Percentiles rank a stretch among this genome's conserved stretches.
These are phyloP conservation scores for Pristionchus exspectatus DNA, from an alignment of 2,888 invertebrate species.

Conservation along the genomic window DNA sequence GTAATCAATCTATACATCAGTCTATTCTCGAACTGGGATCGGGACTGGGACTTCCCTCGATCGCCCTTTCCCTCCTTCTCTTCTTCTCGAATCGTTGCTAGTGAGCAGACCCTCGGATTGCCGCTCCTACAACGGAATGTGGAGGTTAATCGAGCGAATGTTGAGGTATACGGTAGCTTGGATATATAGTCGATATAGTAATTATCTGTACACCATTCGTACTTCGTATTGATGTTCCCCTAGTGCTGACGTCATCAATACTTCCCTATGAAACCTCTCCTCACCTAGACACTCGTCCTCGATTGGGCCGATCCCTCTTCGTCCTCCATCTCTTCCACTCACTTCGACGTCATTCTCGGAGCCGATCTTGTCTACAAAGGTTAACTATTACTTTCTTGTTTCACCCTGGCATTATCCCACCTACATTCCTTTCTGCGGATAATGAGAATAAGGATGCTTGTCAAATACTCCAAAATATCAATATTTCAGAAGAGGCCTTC, in stretches of 20 bases:
- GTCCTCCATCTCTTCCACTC: conserved; percentile 17
- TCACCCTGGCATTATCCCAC: neutral
- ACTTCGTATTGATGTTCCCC: neutral
- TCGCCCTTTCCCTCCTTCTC: conserved; percentile 49
- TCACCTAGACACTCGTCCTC: neutral
- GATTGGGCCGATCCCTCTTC: conserved; percentile 39
- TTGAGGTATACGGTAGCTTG: conserved; percentile 37
- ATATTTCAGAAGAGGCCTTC: conserved; percentile 78
- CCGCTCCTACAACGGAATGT: conserved; percentile 48
- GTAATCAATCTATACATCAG: conserved; percentile 1
- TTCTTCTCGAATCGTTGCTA: conserved; percentile 48
- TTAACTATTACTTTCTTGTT: neutral
- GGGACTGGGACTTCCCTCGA: conserved; percentile 55
- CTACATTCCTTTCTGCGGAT: no score
- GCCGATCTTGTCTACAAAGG: conserved; percentile 79
- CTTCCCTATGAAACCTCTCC: neutral
- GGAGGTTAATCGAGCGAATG: neutral
- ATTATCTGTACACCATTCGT: no score
- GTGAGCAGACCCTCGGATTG: conserved; percentile 40
- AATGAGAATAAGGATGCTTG: neutral
- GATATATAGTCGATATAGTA: neutral
- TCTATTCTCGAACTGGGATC: conserved; percentile 40
- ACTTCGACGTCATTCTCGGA: conserved; percentile 79
- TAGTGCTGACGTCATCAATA: neutral
- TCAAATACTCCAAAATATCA: neutral